Percentiles rank a stretch among this genome's conserved stretches.
These are phyloP conservation scores for Pontoporia blainvillei DNA, from an alignment of 2,113 vertebrate genomes.

Conservation along the genomic window DNA sequence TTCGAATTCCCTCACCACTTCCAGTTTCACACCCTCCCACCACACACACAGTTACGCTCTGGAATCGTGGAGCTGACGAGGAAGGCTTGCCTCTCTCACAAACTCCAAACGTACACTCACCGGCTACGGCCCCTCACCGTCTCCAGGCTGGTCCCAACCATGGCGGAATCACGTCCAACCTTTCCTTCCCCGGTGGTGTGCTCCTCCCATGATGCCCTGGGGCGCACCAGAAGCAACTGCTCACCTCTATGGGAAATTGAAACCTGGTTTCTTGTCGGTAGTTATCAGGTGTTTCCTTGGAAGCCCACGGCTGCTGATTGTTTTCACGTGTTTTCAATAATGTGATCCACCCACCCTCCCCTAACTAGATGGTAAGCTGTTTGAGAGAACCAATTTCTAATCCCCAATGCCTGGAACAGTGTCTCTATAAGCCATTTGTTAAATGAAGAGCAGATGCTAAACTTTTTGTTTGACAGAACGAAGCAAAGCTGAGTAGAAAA, in stretches of 20 bases:
- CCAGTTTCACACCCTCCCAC: background rate
- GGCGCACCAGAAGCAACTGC: background rate
- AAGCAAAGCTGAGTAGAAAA: background rate
- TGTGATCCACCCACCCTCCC: too few relatives aligned
- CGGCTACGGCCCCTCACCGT: accelerated
- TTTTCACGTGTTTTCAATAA: accelerated
- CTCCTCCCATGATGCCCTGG: background rate
- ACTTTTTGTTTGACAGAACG: background rate
- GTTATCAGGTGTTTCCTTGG: accelerated
- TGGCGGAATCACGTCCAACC: accelerated
- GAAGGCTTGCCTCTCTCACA: background rate
- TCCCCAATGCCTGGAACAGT: background rate
- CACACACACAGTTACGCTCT: too few relatives aligned
- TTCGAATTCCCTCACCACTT: accelerated
- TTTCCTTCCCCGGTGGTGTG: accelerated
- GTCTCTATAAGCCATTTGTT: background rate
- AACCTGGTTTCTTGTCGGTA: accelerated
- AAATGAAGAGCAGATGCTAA: background rate
- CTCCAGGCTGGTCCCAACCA: accelerated
- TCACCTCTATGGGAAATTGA: background rate
- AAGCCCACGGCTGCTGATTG: background rate
- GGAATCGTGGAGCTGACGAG: accelerated
- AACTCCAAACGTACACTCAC: background rate
- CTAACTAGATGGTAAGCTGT: background rate
- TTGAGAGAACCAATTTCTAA: background rate